A percentile compares a stretch with the other conserved stretches of the same genome.
phyloP scores from a whole-genome alignment of 2,113 vertebrate genomes.

The Elgaria multicarinata region DNA sequence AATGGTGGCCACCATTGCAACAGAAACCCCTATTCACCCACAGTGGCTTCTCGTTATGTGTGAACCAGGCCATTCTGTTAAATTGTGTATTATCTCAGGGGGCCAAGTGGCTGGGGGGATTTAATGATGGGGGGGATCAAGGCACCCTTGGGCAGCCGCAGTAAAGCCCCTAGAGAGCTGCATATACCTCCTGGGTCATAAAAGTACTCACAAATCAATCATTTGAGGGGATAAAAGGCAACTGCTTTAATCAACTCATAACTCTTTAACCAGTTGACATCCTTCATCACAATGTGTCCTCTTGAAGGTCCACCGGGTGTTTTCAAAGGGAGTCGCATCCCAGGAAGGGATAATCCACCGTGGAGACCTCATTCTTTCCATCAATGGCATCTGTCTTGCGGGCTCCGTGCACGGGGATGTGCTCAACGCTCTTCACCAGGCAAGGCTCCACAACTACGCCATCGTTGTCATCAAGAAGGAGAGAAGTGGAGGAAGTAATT shows the following conservation, averaged over 20 bases:
- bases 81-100: neutral
- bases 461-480: conserved; percentile 85
- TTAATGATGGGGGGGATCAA: too few species aligned
- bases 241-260: neutral
- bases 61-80: neutral
- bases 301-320: conserved; percentile 91
- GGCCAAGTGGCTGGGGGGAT: too few species aligned
- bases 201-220: neutral
- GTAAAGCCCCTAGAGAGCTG: too few species aligned
- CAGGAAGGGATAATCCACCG: conserved; percentile 87
- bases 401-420: conserved; percentile 86
- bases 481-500: conserved; percentile 58
- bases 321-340: conserved; percentile 87
- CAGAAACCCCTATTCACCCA: too few species aligned
- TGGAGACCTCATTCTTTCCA: conserved; percentile 87
- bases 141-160: too few species aligned
- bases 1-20: too few species aligned
- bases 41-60: too few species aligned
- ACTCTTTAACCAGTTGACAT: neutral
- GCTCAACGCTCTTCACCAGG: conserved; percentile 87
- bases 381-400: conserved; percentile 85
- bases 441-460: conserved; percentile 80
- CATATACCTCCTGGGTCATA: neutral
- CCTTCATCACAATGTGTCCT: neutral
- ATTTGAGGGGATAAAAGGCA: neutral